Evolutionary conservation across 2,113 vertebrate genomes (phyloP), one percentile per base, ranked within the genome.

Genomic region (Saguinus imperator): DNA sequence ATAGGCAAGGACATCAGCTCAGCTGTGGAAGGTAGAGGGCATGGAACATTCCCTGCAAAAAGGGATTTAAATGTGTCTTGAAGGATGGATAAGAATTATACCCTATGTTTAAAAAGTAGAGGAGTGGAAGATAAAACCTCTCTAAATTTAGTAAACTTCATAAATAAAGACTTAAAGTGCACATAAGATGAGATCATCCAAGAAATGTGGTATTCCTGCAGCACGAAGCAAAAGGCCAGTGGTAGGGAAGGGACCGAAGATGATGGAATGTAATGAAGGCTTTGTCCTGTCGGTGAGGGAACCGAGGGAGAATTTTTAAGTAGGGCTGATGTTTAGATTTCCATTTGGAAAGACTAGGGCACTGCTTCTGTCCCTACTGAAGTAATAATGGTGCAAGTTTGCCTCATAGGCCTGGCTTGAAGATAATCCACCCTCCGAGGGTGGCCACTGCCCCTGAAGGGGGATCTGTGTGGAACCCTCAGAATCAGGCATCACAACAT

Each of bases 401-500:
- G 10, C 32, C 35, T n/a, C 32, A 1, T 29, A 9, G 29, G 40
- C 21, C 8, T 48, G 35, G 16, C 18, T 72, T 48, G 58, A n/a
- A 35, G 43, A 64, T 12, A 77, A 4, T 35, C 57, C n/a, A 21
- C 50, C 29, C 18, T n/a, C n/a, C 1, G 1, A 89, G n/a, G 2
- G 20, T 13, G 1, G 2, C 29, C 20, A 14, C 32, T 6, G 3
- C 29, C 57, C 8, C 4, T 14, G 1, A 2, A 45, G 48, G 50
- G 55, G 23, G 6, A 18, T 16, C 48, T 73, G 21, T 43, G 64
- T 72, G 23, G 23, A 93, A 81, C 57, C 37, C 27, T 87, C 16
- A 23, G 11, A 29, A 66, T 81, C 55, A 66, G 77, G 43, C 11
- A 57, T 72, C 23, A 27, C 8, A 1, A 45, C 52, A 50, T 70